Evolutionary conservation across 2,888 invertebrate species (phyloP).

Genomic region (Aspidiotus rigidus): DNA sequence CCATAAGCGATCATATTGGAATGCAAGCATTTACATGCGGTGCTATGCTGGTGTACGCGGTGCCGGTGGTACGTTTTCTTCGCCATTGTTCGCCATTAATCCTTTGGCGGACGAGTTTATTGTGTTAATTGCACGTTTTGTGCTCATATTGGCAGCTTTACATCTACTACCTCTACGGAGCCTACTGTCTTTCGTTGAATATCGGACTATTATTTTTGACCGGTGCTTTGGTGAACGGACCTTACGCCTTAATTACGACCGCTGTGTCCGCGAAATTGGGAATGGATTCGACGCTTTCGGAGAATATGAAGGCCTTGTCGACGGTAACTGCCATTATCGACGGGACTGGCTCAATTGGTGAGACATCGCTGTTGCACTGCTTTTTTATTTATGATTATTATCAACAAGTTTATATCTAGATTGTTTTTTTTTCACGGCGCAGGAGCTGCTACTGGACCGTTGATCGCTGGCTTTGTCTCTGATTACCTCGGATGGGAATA

Average conservation of each 20-base stretch:
- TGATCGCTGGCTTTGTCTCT: slow-evolving; percentile 75
- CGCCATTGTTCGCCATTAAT: too few relatives aligned
- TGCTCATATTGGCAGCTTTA: slow-evolving; percentile 55
- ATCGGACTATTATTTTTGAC: slow-evolving; percentile 60
- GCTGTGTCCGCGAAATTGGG: slow-evolving; percentile 92
- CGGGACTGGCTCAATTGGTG: slow-evolving; percentile 84
- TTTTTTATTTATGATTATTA: neutral
- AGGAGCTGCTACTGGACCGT: slow-evolving; percentile 89
- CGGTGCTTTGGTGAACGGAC: slow-evolving; percentile 85
- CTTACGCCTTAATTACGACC: slow-evolving; percentile 92
- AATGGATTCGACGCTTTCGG: slow-evolving; percentile 72
- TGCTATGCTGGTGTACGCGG: slow-evolving; percentile 66
- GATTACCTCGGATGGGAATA: slow-evolving; percentile 61
- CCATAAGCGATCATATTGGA: slow-evolving; percentile 69
- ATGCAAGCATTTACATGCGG: slow-evolving; percentile 83
- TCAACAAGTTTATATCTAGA: too few relatives aligned
- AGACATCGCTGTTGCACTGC: slow-evolving; percentile 32
- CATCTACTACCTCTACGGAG: slow-evolving; percentile 65
- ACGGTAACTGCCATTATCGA: slow-evolving; percentile 98
- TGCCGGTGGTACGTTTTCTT: slow-evolving; percentile 48
- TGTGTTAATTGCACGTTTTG: neutral
- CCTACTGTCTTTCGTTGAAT: slow-evolving; percentile 52
- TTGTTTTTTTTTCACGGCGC: slow-evolving; percentile 24
- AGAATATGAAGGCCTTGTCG: slow-evolving; percentile 79
- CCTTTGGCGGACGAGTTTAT: neutral